Percentiles rank a stretch among this genome's conserved stretches.
Evolutionary conservation across 1,140 invertebrate species (phyloP).

Genomic region (Drosophila lini): DNA sequence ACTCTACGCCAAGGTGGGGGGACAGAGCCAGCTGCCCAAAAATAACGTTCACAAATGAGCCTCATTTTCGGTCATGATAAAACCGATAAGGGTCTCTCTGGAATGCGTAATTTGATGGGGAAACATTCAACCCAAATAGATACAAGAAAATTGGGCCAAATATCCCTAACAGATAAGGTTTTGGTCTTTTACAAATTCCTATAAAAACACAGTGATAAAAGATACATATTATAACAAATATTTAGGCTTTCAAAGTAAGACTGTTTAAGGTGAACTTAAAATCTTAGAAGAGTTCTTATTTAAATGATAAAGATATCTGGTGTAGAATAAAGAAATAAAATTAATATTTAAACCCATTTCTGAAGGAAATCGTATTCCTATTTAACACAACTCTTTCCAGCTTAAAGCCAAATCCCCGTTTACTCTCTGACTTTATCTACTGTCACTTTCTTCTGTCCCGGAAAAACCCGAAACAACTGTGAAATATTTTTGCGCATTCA

Average conservation of each 20-base stretch:
- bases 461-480: slow-evolving; percentile 11
- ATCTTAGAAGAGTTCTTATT: no score
- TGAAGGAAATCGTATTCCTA: background rate
- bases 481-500: slow-evolving; percentile 36
- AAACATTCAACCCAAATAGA: slow-evolving; percentile 43
- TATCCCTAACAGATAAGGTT: slow-evolving; percentile 18
- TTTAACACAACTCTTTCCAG: background rate
- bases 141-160: slow-evolving; percentile 28
- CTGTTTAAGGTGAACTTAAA: background rate
- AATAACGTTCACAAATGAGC: slow-evolving; percentile 16
- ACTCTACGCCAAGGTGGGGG: slow-evolving; percentile 2
- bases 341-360: no score
- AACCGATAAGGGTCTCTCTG: slow-evolving; percentile 21
- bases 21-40: slow-evolving; percentile 1
- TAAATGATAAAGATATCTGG: background rate
- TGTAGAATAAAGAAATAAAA: no score
- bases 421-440: background rate
- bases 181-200: background rate
- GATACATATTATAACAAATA: background rate
- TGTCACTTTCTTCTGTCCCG: slow-evolving; percentile 5
- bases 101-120: slow-evolving; percentile 30
- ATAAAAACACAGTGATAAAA: slow-evolving; percentile 1
- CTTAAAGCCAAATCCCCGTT: background rate
- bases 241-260: background rate
- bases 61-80: slow-evolving; percentile 23